Evolutionary conservation across 2,113 vertebrate genomes (phyloP).

Genomic region (Camelus bactrianus): DNA sequence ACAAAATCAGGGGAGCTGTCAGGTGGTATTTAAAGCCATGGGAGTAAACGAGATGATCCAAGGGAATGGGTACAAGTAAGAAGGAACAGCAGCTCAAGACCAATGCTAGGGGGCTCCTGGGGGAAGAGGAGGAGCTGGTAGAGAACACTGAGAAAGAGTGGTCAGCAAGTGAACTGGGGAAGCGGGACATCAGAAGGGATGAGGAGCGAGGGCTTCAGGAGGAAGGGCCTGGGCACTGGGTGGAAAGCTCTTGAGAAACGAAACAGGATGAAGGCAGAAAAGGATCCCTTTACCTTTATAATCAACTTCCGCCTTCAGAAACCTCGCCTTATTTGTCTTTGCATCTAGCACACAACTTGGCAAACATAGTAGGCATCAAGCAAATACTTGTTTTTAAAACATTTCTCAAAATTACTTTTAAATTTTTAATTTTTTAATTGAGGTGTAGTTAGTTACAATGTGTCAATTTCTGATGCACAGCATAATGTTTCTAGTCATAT

Average conservation of each 20-base stretch:
- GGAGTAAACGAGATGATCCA: background rate
- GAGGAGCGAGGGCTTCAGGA: background rate
- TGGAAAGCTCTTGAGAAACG: background rate
- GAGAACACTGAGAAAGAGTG: background rate
- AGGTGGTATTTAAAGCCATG: background rate
- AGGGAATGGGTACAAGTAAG: background rate
- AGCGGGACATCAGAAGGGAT: background rate
- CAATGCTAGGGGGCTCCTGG: background rate
- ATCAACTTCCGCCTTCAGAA: background rate
- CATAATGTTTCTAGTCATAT: too few species aligned
- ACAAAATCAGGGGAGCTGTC: background rate
- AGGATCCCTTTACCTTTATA: background rate
- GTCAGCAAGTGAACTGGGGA: background rate
- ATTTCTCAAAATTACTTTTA: too few species aligned
- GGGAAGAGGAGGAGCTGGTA: background rate
- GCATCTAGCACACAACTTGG: background rate
- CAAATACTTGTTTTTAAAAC: background rate
- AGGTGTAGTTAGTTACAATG: too few species aligned
- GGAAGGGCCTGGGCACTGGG: background rate
- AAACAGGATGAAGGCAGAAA: background rate
- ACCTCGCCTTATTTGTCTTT: background rate
- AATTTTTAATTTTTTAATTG: too few species aligned
- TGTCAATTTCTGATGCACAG: too few species aligned
- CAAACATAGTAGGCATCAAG: background rate
- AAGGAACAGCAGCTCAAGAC: background rate